Evolutionary conservation across 2,888 invertebrate species (phyloP), one percentile per base, ranked within the genome.

Genomic region (Hirudinaria manillensis): DNA sequence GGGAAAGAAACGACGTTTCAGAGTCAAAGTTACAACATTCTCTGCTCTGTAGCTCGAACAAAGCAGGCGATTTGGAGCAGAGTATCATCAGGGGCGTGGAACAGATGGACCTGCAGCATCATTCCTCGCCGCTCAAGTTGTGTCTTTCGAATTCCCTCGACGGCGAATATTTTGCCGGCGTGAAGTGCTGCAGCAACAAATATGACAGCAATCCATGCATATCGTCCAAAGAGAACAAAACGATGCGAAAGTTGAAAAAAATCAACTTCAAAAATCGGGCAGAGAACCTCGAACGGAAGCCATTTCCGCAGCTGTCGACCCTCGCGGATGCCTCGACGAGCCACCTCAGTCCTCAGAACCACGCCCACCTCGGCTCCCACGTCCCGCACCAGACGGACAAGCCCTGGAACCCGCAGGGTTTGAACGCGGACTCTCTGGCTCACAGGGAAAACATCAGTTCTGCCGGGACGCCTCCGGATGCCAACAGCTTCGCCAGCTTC

Each of bases 361-460:
- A 27, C 61, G 7, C 10, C 10, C 24, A 13, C 13, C 21, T 53
- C 13, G 53, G 13, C 21, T n/a, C 16, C 10, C 45, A 45, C 3
- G 45, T 10, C 45, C 10, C 10, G 45, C 45, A 45, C 45, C 45
- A 45, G 45, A 29, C 19, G 24, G 29, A 61, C 24, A 61, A 4
- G 13, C 29, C 29, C 24, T 61, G 61, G 61, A n/a, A 61, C 6
- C 61, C 61, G 7, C 2, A 29, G 1, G n/a, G 61, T 61, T 29
- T 61, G 24, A 27, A 29, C 19, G 24, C 61, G 7, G 61, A 61
- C 29, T 24, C 24, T 61, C n/a, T 61, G 29, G 61, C 29, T 16
- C 61, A 61, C 29, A 24, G 61, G 29, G 61, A 61, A 19, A 61
- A 61, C 61, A 61, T 61, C 61, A 61, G 61, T 19, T 61, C 61